Evolutionary conservation across 2,888 invertebrate genomes (phyloP).

Genomic region (Pherbina coryleti): DNA sequence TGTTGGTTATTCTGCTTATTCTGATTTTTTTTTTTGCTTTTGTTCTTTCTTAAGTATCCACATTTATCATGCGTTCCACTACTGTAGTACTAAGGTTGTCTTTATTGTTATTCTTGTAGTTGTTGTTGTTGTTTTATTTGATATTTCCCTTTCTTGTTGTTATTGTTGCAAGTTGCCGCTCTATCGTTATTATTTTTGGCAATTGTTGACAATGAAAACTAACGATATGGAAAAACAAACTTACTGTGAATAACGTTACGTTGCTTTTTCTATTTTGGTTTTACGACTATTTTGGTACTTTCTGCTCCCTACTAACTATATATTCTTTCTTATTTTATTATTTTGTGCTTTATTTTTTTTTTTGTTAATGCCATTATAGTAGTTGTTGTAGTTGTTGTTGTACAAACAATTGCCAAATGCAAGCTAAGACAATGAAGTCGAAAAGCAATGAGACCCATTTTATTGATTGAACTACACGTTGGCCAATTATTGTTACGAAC

Average conservation of each 20-base stretch:
- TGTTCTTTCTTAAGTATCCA: neutral
- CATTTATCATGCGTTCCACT: neutral
- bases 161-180: neutral
- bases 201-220: conserved; percentile 65
- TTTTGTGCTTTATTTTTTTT: neutral
- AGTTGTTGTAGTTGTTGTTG: neutral
- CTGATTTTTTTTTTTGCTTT: neutral
- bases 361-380: conserved; percentile 1
- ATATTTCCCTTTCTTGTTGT: conserved; percentile 2
- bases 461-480: neutral
- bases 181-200: conserved; percentile 4
- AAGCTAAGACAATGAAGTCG: neutral
- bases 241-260: conserved; percentile 57
- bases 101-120: neutral
- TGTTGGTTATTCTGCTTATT: neutral
- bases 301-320: neutral
- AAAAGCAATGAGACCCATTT: neutral
- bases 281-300: neutral
- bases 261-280: neutral
- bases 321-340: neutral
- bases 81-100: conserved; percentile 1
- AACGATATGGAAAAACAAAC: conserved; percentile 65
- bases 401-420: neutral
- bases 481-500: neutral
- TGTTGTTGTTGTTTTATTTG: conserved; percentile 26